Conservation (phyloP, 2,113 vertebrate genomes). For the Struthidea cinerea region DNA sequence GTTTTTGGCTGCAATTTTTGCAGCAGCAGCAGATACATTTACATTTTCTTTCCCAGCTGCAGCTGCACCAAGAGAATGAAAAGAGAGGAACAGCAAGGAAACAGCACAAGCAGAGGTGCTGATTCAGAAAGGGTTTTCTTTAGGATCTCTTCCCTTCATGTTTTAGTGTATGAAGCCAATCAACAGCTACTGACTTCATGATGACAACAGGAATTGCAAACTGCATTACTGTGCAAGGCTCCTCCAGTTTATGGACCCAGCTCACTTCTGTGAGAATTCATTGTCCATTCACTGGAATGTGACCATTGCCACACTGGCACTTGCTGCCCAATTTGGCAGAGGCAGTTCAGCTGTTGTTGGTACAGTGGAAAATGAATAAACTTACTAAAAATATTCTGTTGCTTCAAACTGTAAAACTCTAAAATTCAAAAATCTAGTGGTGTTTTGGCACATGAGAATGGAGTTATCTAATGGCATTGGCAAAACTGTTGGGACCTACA, state of each 20-base stretch:
- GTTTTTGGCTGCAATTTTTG: conserved; percentile 45
- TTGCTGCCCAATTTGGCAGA: background rate
- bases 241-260: background rate
- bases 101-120: background rate
- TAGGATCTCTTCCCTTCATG: background rate
- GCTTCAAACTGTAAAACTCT: background rate
- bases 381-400: background rate
- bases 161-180: background rate
- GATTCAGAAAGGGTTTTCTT: background rate
- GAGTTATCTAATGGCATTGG: background rate
- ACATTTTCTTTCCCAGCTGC: background rate
- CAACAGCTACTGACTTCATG: background rate
- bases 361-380: background rate
- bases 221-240: background rate
- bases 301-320: background rate
- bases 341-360: background rate
- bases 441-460: background rate
- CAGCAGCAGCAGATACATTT: conserved; percentile 27
- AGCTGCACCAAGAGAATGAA: background rate
- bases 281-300: background rate
- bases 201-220: background rate
- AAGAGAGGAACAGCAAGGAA: background rate
- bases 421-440: background rate
- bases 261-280: background rate
- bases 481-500: background rate